Conservation (phyloP, 2,113 vertebrate genomes). For the Connochaetes taurinus region DNA sequence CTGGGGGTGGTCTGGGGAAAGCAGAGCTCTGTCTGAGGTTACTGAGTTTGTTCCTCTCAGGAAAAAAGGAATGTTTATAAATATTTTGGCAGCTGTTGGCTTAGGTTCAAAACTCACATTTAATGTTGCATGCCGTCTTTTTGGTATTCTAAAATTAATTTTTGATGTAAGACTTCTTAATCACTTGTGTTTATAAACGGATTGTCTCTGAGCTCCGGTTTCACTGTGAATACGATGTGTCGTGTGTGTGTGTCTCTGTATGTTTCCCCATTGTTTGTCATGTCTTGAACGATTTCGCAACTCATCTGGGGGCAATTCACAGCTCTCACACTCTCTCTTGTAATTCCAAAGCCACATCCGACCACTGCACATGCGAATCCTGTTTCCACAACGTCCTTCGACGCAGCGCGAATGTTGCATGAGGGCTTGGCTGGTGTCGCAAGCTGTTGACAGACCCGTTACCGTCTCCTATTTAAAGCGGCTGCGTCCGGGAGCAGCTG, state of each 20-base stretch:
- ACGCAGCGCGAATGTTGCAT: accelerated
- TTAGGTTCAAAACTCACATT: not conserved
- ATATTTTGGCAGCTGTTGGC: not conserved
- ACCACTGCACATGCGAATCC: accelerated
- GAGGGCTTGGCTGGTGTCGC: accelerated
- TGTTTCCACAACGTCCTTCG: accelerated
- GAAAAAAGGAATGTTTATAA: not conserved
- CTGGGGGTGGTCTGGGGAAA: not conserved
- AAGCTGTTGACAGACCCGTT: not conserved
- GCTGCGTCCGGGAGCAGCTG: not conserved
- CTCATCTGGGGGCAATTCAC: accelerated
- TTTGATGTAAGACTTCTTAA: not conserved
- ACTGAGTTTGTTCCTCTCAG: not conserved
- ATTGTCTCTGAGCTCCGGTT: not conserved
- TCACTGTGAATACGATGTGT: not conserved
- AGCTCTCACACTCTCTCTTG: not conserved
- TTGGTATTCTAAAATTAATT: not conserved
- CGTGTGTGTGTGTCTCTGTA: too few relatives aligned
- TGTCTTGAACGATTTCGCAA: not conserved
- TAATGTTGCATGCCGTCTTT: not conserved
- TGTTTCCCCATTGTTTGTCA: not conserved
- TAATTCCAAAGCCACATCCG: not conserved
- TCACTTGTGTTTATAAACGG: not conserved
- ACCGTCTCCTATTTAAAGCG: not conserved
- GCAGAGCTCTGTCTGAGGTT: not conserved